phyloP scores from a whole-genome alignment of 2,888 invertebrate species.

The Tubulanus polymorphus region DNA sequence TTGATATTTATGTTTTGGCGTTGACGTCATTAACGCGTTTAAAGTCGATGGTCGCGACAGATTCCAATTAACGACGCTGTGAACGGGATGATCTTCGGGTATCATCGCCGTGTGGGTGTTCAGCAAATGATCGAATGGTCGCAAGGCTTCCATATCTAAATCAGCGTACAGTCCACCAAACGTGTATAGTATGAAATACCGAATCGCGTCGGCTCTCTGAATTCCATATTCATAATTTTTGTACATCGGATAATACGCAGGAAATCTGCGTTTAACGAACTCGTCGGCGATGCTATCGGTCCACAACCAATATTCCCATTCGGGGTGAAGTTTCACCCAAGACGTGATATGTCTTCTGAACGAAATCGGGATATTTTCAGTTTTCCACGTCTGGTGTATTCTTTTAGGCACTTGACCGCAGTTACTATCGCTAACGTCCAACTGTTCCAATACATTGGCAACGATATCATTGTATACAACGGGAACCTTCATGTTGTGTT shows the following conservation, averaged over 20 bases:
- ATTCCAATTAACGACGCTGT: constrained; percentile 19
- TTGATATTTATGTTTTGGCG: constrained; percentile 38
- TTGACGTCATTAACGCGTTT: constrained; percentile 40
- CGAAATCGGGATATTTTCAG: constrained; percentile 28
- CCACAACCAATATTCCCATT: constrained; percentile 50
- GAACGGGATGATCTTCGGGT: constrained; percentile 41
- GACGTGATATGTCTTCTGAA: constrained; percentile 37
- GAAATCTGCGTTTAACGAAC: constrained; percentile 37
- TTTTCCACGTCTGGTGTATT: constrained; percentile 44
- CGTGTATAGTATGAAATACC: constrained; percentile 44
- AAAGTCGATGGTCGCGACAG: constrained; percentile 32
- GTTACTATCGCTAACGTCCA: too few species aligned
- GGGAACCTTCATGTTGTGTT: too few species aligned
- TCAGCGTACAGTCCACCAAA: constrained; percentile 48
- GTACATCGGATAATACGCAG: constrained; percentile 30
- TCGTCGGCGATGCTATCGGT: constrained; percentile 40
- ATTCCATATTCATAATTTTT: constrained; percentile 37
- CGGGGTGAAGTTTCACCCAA: constrained; percentile 41
- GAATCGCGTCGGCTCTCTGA: constrained; percentile 40
- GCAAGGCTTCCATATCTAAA: constrained; percentile 43
- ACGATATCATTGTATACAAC: too few species aligned
- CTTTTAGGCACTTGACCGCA: constrained; percentile 34
- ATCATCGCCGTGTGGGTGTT: constrained; percentile 36
- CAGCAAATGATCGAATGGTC: constrained; percentile 32
- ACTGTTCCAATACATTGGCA: too few species aligned